phyloP scores from a whole-genome alignment of 2,113 vertebrate species.

The Tonatia bakeri region DNA sequence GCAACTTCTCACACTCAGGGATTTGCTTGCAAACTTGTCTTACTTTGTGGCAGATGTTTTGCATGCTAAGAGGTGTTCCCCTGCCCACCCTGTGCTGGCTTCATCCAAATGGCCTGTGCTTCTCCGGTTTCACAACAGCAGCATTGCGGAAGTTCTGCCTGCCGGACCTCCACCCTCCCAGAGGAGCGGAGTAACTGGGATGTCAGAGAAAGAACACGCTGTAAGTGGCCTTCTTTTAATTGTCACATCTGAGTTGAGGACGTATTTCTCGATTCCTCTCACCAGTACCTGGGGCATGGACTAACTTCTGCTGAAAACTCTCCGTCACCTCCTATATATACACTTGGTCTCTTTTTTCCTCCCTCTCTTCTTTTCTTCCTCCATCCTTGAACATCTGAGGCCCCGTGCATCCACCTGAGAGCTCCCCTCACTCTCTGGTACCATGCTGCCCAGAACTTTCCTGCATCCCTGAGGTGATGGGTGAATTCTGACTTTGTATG shows the following conservation, averaged over 20 bases:
- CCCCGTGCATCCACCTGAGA: neutral
- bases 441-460: neutral
- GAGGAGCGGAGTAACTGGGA: neutral
- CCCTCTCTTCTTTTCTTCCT: neutral
- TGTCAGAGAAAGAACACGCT: neutral
- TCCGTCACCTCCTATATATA: neutral
- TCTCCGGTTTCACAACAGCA: neutral
- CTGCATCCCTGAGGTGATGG: neutral
- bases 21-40: conserved; percentile 44
- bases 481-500: neutral
- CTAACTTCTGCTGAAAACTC: neutral
- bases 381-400: neutral
- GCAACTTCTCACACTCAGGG: neutral
- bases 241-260: neutral
- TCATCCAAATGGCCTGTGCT: neutral
- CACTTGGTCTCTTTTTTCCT: neutral
- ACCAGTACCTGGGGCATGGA: neutral
- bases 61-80: neutral
- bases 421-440: neutral
- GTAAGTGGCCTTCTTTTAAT: neutral
- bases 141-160: neutral
- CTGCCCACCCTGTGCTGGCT: neutral
- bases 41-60: conserved; percentile 9
- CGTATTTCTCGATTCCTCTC: neutral
- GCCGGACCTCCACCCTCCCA: neutral